Conservation (phyloP, 2,113 vertebrate genomes). For the Gymnobelideus leadbeateri region DNA sequence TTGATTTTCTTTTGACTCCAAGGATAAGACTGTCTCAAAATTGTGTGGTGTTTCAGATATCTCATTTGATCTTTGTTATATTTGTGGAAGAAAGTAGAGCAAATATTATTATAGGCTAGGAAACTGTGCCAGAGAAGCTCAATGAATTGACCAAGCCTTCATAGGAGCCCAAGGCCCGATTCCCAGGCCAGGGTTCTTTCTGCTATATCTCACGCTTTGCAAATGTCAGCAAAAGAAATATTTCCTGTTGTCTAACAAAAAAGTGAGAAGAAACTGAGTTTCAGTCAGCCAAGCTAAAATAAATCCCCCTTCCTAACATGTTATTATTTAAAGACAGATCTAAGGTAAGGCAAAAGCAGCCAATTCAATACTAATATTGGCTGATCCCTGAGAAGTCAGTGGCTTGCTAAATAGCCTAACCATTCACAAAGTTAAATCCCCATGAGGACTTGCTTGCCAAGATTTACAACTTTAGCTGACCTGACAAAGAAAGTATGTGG, state of each 20-base stretch:
- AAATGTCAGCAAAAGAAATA: not conserved
- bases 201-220: not conserved
- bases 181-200: not conserved
- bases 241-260: constrained; percentile 1
- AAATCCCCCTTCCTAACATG: not conserved
- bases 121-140: not conserved
- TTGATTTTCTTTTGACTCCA: not conserved
- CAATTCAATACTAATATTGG: not conserved
- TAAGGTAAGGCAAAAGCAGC: not conserved
- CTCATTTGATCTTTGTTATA: constrained; percentile 4
- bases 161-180: not conserved
- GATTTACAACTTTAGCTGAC: not conserved
- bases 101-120: not conserved
- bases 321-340: not conserved
- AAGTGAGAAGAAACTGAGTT: not conserved
- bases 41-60: not conserved
- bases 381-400: not conserved
- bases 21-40: not conserved
- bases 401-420: not conserved
- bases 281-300: not conserved
- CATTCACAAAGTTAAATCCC: not conserved
- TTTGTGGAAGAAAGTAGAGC: not conserved
- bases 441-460: not conserved
- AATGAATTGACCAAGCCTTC: not conserved
- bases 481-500: not conserved